Conservation (phyloP, 2,797 vertebrate genomes). For the Enteromius treurensis region DNA sequence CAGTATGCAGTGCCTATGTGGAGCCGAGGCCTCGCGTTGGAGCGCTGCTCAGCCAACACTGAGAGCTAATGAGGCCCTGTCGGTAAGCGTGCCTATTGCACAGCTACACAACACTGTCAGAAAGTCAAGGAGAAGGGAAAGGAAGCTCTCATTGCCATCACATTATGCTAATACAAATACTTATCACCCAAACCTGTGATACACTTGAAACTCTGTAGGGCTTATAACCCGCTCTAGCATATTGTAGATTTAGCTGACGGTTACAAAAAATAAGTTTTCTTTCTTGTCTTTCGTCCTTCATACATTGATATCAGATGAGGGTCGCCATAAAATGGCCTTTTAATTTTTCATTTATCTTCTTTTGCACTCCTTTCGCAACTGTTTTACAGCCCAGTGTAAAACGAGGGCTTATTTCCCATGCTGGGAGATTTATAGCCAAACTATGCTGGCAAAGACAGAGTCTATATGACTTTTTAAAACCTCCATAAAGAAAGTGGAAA, state of each 20-base stretch:
- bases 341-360: constrained; percentile 74
- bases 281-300: constrained; percentile 63
- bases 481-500: neutral
- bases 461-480: constrained; percentile 21
- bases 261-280: constrained; percentile 58
- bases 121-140: constrained; percentile 44
- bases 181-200: constrained; percentile 46
- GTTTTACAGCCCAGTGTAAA: constrained; percentile 77
- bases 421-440: constrained; percentile 76
- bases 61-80: constrained; percentile 60
- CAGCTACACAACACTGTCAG: constrained; percentile 50
- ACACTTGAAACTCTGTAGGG: constrained; percentile 33
- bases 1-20: constrained; percentile 42
- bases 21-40: constrained; percentile 28
- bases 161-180: constrained; percentile 56
- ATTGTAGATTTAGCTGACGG: constrained; percentile 44
- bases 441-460: constrained; percentile 45
- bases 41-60: constrained; percentile 22
- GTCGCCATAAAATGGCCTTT: constrained; percentile 73
- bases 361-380: constrained; percentile 61
- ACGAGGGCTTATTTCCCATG: constrained; percentile 74
- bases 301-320: constrained; percentile 68
- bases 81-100: constrained; percentile 41
- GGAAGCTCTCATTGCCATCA: constrained; percentile 49
- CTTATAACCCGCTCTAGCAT: neutral